Percentiles rank a stretch among this genome's conserved stretches.
Conservation (phyloP, 2,113 vertebrate genomes). For the Misgurnus mizolepis region DNA sequence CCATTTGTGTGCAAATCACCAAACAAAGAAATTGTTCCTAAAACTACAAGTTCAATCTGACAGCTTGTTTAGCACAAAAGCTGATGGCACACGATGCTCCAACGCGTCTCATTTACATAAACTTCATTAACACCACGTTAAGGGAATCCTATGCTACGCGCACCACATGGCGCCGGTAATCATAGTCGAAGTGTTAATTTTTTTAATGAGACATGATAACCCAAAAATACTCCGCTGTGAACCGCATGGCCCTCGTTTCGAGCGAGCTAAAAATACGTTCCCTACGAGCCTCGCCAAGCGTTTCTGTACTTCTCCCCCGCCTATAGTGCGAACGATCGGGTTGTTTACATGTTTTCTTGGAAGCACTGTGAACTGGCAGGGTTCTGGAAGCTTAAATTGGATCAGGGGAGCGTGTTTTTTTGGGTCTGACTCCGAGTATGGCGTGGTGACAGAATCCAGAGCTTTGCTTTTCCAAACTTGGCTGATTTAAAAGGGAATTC, state of each 20-base stretch:
- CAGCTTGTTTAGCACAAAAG: background rate
- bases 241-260: constrained; percentile 30
- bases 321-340: constrained; percentile 25
- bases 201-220: constrained; percentile 25
- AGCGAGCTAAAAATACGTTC: constrained; percentile 46
- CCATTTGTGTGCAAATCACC: no score
- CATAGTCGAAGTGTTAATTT: constrained; percentile 35
- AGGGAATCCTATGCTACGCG: constrained; percentile 11
- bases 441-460: constrained; percentile 23
- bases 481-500: constrained; percentile 54
- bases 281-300: constrained; percentile 7
- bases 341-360: constrained; percentile 34
- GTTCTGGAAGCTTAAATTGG: constrained; percentile 30
- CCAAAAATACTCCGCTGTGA: constrained; percentile 39
- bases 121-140: constrained; percentile 15
- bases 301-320: constrained; percentile 6
- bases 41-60: no score
- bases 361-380: constrained; percentile 21
- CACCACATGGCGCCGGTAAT: background rate
- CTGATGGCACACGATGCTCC: background rate
- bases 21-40: no score
- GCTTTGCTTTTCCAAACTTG: constrained; percentile 43
- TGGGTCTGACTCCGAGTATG: constrained; percentile 35
- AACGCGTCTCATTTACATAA: constrained; percentile 22
- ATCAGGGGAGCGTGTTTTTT: constrained; percentile 7